Percentiles rank a stretch among this genome's conserved stretches.
phyloP scores from a whole-genome alignment of 1,140 invertebrate genomes.

The Kradibia gibbosae region DNA sequence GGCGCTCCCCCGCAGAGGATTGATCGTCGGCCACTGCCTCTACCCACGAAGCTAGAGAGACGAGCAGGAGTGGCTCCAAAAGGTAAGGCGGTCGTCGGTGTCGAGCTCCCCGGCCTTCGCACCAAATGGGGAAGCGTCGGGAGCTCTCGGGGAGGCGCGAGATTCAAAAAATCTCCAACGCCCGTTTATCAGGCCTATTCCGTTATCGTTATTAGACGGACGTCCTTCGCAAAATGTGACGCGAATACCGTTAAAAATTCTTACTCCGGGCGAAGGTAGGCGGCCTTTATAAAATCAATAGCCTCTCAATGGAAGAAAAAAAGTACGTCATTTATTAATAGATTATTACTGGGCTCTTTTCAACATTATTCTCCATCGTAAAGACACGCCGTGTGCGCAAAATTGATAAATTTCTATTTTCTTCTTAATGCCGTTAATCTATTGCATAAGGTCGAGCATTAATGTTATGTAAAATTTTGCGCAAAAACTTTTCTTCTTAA shows the following conservation, averaged over 20 bases:
- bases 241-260: constrained; percentile 23
- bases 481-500: too few relatives aligned
- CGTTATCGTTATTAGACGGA: neutral
- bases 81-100: too few relatives aligned
- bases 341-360: constrained; percentile 40
- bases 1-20: too few relatives aligned
- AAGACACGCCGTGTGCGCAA: constrained; percentile 20
- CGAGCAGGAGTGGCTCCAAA: too few relatives aligned
- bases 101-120: too few relatives aligned
- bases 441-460: neutral
- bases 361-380: constrained; percentile 25
- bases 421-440: neutral
- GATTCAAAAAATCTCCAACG: too few relatives aligned
- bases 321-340: constrained; percentile 40
- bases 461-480: too few relatives aligned
- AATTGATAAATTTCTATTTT: constrained; percentile 28
- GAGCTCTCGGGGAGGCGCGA: too few relatives aligned
- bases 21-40: too few relatives aligned
- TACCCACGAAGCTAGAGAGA: too few relatives aligned
- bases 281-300: constrained; percentile 32
- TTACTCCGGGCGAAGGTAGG: neutral
- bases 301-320: constrained; percentile 25
- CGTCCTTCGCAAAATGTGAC: constrained; percentile 33
- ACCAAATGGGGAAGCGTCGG: too few relatives aligned
- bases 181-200: neutral